Evolutionary conservation across 2,888 invertebrate species (phyloP), one percentile per base, ranked within the genome.

Genomic region (Hylaea fasciaria): DNA sequence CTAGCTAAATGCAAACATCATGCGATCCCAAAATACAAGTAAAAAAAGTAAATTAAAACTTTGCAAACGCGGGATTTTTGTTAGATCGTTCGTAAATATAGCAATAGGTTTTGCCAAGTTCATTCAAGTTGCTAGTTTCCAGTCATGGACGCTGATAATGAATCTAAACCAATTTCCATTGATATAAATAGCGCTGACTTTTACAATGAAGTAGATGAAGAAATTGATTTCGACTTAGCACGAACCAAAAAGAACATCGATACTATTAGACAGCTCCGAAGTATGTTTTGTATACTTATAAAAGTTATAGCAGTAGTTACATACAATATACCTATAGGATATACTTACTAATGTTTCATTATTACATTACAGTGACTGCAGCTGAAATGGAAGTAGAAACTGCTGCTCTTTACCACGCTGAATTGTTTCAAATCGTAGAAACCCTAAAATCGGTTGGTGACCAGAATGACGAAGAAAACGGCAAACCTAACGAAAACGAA

Each of bases 351-450:
- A 22, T 22, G 35, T 35, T 35, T 35, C 3, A 11, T 35, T 16
- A 56, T 50, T 69, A 67, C 48, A 56, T 50, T 69, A 67, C 48
- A 88, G 89, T 88, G 55, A 52, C 72, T 29, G 85, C 84, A 39
- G 86, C 83, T 29, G 89, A 88, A 70, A 68, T 82, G 56, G 87
- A 87, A 74, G 80, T 86, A 3, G 83, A 88, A 73, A 81, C 80
- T 5, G 86, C 87, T 12, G 81, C 83, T 0, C 61, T 85, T 16
- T 83, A 79, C 55, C 89, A 88, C 45, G 81, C 83, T 0, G 80
- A 84, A 47, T 62, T 86, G 7, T 85, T 83, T 77, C 73, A 80
- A 48, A 76, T 78, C 10, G 73, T 87, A 37, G 76, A 83, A 68
- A 76, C 78, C 64, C 65, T 65, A n/a, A 50, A 68, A 10, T 43